phyloP scores from a whole-genome alignment of 2,113 vertebrate species.

The Callaeas wilsoni region DNA sequence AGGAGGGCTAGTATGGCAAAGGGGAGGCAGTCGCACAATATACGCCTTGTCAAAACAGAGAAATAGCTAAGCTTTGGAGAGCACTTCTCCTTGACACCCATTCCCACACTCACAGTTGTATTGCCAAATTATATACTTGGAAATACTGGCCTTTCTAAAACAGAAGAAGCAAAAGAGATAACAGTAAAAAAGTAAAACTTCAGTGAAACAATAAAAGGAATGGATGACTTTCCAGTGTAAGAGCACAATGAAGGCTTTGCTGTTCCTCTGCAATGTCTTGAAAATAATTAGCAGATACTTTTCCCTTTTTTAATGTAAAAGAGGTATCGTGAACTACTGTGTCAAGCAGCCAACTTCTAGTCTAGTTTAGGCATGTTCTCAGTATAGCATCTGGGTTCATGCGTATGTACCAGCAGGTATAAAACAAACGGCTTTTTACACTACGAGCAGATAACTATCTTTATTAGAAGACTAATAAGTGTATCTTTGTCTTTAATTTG shows the following conservation, averaged over 20 bases:
- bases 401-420: neutral
- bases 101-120: neutral
- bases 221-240: accelerated
- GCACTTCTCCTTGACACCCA: neutral
- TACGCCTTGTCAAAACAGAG: neutral
- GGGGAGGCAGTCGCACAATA: neutral
- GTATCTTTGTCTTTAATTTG: neutral
- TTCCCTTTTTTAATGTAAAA: neutral
- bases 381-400: neutral
- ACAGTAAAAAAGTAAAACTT: neutral
- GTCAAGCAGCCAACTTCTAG: neutral
- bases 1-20: neutral
- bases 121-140: neutral
- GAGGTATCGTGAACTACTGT: neutral
- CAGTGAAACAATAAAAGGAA: neutral
- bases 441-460: neutral
- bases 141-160: neutral
- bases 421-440: neutral
- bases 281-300: neutral
- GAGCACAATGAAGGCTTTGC: neutral
- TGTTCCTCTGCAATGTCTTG: neutral
- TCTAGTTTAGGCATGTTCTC: neutral
- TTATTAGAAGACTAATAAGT: neutral
- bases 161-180: neutral
- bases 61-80: neutral